Evolutionary conservation across 2,797 vertebrate species (phyloP), one percentile per base, ranked within the genome.

Genomic region (Falco naumanni): DNA sequence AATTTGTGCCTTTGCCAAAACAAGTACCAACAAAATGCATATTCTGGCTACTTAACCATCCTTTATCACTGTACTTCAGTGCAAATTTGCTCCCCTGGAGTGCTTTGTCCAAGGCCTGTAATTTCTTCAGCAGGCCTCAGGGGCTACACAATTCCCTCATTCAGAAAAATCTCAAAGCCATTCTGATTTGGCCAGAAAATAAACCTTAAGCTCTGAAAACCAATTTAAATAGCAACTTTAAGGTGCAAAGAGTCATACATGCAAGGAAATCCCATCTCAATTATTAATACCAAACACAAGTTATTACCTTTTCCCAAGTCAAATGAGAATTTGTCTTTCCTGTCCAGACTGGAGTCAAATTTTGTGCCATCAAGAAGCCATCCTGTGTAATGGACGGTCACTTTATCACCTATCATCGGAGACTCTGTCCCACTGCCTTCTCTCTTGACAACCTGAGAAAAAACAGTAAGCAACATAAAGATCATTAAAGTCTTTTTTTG

Each of bases 321-420:
- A 90, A 99, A 99, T 24, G 98, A 99, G 96, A 99, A 99, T 93
- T 98, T 99, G 74, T 99, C 99, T 94, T 95, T 98, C 94, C 98
- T 96, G 97, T 99, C 99, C 95, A 99, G 98, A 96, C 99, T 99
- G 16, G 99, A 99, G 96, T 99, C 99, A 89, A 99, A 99, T 90
- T 98, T 98, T 72, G 99, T 99, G 61, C 99, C 99, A 87, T 99
- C 99, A 33, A 99, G 91, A 75, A 99, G 98, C 79, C 98, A 99
- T 34, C 99, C 99, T 11, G 99, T 99, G 95, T 99, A 99, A 97
- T 99, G 99, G 51, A 99, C 99, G 1, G 97, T 99, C 91, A 99
- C 99, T 96, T 99, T 99, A 97, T 99, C 99, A 10, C 99, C 99
- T 2, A 98, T 99, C 99, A 99, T 99, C 0, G 99, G 99, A 57